Evolutionary conservation across 2,797 vertebrate species (phyloP), one percentile per base, ranked within the genome.

Genomic region (Aviceda cuculoides): DNA sequence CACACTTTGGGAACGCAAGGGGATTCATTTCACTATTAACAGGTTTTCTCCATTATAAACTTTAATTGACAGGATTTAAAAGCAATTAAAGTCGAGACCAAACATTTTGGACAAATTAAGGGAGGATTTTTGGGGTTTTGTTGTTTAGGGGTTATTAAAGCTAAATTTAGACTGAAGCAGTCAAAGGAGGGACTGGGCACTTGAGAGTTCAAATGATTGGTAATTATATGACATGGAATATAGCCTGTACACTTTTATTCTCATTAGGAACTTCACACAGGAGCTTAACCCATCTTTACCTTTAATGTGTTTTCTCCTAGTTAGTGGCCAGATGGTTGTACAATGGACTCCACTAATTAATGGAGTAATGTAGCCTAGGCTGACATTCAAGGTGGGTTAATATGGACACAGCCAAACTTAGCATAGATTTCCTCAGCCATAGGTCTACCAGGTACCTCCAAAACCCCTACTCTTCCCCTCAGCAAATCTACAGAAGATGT

Each of bases 31-130:
- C 84, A 81, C 56, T 88, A 78, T 92, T 96, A 95, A 77, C 89
- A 96, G 50, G 85, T 94, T 95, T 89, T 78, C 89, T 87, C 95
- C 90, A 95, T 97, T 96, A 96, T 96, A 89, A 95, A 80, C 84
- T 92, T 97, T 96, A 97, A 97, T 96, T 96, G 97, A 94, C 95
- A 97, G 97, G 96, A 66, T 96, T 97, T 97, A 91, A 73, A 81
- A 78, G 96, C 82, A 90, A 87, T 94, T 95, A 73, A 87, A 77
- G 52, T 44, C 22, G 53, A 89, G 92, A 87, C 82, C 75, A 67
- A 94, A 94, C 93, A 84, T 97, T 96, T 93, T 94, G 74, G 90
- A 90, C 97, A 97, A 95, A 97, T 93, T 94, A 96, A 96, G 87
- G 56, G 65, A 92, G 81, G 85, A 88, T 66, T 97, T 92, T 66